Base-by-base conservation (phyloP, 2,888 invertebrate genomes). In the Byasa hedistus region DNA sequence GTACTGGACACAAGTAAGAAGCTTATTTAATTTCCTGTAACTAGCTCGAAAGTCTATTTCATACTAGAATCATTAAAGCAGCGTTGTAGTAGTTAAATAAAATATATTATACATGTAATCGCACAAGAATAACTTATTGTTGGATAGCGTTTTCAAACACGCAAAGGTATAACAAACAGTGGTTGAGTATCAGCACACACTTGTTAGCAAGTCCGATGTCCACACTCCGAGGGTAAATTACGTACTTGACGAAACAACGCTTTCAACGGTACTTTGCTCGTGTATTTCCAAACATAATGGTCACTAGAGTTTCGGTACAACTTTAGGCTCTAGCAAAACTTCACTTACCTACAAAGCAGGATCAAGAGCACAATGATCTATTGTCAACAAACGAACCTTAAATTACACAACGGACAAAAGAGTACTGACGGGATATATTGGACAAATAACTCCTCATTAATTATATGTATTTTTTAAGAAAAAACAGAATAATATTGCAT, bases 241-340 rank as follows among this genome's bases (percentile, higher is more conserved):
- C 61, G 57, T 27, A 62, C 66, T 66, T 58, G 54, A 58, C 61
- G 54, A 54, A 62, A 57, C 59, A 62, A 58, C 36, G 55, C 36
- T 62, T 48, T 55, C 58, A 39, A 54, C 48, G 24, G 32, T 23
- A 57, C 39, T 52, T 12, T 39, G 51, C 12, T 44, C 56, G 56
- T 56, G 39, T 54, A 54, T 54, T 55, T 44, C 23, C 24, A 7
- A 54, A 52, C 61, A 54, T n/a, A 55, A 62, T 23, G 23, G 55
- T 24, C 21, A 56, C 62, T 62, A 48, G 62, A 48, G 36, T 23
- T 54, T 54, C 44, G 56, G 21, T 8, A 21, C n/a, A 54, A n/a
- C 52, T 54, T 48, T 23, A 15, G 52, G 52, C 4, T 23, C 12
- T 10, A 15, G 12, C 22, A 48, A 22, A 54, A 19, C 52, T 54